Percentiles rank a stretch among this genome's conserved stretches.
These are phyloP conservation scores for Riptortus pedestris DNA, from an alignment of 1,140 invertebrate genomes.

Conservation along the genomic window DNA sequence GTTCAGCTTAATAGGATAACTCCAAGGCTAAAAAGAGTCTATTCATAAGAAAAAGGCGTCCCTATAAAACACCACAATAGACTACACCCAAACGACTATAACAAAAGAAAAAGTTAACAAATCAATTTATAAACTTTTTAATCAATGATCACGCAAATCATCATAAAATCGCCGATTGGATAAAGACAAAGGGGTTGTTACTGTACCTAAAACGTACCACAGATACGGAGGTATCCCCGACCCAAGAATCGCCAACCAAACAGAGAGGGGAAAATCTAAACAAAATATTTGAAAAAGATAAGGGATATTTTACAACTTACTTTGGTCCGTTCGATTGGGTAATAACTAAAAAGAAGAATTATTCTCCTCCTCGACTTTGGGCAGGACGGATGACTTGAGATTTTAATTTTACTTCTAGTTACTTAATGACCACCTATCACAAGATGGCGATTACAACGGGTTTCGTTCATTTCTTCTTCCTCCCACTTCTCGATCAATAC, in stretches of 20 bases:
- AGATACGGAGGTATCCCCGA: background rate
- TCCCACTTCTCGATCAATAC: constrained; percentile 28
- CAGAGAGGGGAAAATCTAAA: constrained; percentile 9
- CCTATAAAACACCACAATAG: background rate
- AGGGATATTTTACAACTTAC: constrained; percentile 34
- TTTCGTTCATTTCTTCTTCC: constrained; percentile 28
- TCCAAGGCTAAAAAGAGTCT: too few relatives aligned
- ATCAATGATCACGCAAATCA: too few relatives aligned
- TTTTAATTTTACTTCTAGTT: constrained; percentile 32
- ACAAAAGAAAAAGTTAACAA: too few relatives aligned
- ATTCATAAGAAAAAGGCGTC: too few relatives aligned
- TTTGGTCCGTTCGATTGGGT: constrained; percentile 61
- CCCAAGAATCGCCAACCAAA: constrained; percentile 13
- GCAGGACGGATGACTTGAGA: constrained; percentile 45
- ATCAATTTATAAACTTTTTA: too few relatives aligned
- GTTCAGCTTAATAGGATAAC: too few relatives aligned
- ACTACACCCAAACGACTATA: background rate
- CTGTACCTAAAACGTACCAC: too few relatives aligned
- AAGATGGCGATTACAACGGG: constrained; percentile 41
- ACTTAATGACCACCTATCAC: constrained; percentile 37
- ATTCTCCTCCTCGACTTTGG: constrained; percentile 42
- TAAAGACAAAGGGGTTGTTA: too few relatives aligned
- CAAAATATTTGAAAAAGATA: background rate
- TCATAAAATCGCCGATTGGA: too few relatives aligned
- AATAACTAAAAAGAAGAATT: constrained; percentile 48